Conservation (phyloP, 2,113 vertebrate species). For the Electrona antarctica region DNA sequence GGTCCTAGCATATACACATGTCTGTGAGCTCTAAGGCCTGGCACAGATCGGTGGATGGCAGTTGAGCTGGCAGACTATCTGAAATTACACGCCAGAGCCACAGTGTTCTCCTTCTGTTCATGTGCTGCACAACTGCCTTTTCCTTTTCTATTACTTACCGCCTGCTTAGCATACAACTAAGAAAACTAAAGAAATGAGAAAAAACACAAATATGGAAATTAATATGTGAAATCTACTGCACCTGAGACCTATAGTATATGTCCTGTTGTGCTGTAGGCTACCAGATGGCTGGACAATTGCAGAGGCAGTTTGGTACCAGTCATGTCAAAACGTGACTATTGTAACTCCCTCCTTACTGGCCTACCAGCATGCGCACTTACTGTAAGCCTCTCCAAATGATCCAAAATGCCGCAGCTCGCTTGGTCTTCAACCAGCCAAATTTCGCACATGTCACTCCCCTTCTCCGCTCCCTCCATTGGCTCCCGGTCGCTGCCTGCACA, state of each 20-base stretch:
- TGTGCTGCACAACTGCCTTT: neutral
- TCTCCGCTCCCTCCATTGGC: no score
- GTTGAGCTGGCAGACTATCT: conserved; percentile 41
- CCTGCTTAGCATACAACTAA: neutral
- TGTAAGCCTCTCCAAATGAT: no score
- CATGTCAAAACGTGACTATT: no score
- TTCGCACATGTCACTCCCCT: no score
- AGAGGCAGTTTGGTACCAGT: neutral
- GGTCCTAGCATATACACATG: conserved; percentile 43
- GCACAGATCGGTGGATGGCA: conserved; percentile 39
- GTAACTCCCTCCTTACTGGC: no score
- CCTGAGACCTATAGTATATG: neutral
- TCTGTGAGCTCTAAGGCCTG: conserved; percentile 41
- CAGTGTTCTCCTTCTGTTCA: conserved; percentile 48
- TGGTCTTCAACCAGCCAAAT: no score
- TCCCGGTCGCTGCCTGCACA: no score
- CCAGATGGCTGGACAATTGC: neutral
- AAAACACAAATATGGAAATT: neutral
- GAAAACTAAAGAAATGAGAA: neutral
- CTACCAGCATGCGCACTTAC: no score
- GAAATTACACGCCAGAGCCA: conserved; percentile 37
- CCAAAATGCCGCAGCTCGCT: no score
- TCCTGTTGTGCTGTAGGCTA: neutral
- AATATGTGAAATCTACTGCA: neutral
- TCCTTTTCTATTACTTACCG: neutral